Evolutionary conservation across 1,140 invertebrate species (phyloP), one percentile per base, ranked within the genome.

Genomic region (Ladona fulva): DNA sequence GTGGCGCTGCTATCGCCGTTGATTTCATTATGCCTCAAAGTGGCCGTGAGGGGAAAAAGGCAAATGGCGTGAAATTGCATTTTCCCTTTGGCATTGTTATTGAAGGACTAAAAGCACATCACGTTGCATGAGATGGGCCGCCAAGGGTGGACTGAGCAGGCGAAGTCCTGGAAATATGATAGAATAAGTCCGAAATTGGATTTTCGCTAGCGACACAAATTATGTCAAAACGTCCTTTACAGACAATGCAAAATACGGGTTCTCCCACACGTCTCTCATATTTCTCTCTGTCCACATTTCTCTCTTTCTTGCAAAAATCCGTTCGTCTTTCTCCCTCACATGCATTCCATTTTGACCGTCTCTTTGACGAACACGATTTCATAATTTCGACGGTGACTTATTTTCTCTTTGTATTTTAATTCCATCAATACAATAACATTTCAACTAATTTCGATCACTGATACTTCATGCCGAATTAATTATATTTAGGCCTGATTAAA

Each of bases 81-180:
- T 66, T 66, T 66, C 52, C 52, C 52, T 66, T 66, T 66, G 52
- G 52, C 52, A 66, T 66, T 66, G 52, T 66, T 66, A 66, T 66
- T 66, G 52, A 66, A 66, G 52, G 52, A 16, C 52, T 66, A 66
- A 66, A 66, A 66, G 52, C 52, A 66, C 52, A 66, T 66, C 52
- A 66, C 52, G 52, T 66, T 66, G 52, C 52, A 66, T 66, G 52
- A 66, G 52, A 66, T 66, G 52, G 52, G 52, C 52, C 52, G 52
- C 52, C 16, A 66, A 66, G 52, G 52, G 52, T 66, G 52, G 52
- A 66, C 52, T 16, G 52, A 66, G 52, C 52, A 66, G n/a, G 52
- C 52, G 52, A 19, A 66, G 52, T 66, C 12, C 16, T 66, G 52
- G n/a, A 66, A 66, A 66, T 66, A 66, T 66, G 52, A 66, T 66